These are phyloP conservation scores for Acanthisitta chloris DNA, from an alignment of 2,113 vertebrate genomes.

Conservation along the genomic window DNA sequence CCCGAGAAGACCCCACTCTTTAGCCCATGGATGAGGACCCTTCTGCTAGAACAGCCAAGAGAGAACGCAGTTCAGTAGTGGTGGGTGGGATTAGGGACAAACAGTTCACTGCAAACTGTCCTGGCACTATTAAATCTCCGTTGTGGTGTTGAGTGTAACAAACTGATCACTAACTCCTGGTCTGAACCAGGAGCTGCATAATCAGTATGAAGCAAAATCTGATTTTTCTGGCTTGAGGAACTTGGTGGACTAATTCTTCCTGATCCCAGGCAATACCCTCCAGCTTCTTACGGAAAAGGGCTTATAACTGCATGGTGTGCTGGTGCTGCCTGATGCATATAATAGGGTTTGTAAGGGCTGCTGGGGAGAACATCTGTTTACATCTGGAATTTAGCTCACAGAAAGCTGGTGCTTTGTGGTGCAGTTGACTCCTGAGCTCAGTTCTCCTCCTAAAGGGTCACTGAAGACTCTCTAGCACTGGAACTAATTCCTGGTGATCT, in stretches of 20 bases:
- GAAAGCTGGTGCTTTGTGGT: background rate
- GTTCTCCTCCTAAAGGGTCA: background rate
- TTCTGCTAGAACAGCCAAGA: background rate
- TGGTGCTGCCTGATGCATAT: background rate
- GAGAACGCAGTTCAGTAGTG: background rate
- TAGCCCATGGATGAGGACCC: background rate
- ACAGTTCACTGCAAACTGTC: background rate
- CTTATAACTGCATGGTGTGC: rapidly evolving
- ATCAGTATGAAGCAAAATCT: background rate
- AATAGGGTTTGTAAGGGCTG: background rate
- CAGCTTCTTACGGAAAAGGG: background rate
- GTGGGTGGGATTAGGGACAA: background rate
- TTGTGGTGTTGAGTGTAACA: background rate
- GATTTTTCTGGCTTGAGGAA: background rate
- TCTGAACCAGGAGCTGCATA: background rate
- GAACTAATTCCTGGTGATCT: background rate
- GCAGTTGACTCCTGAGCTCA: background rate
- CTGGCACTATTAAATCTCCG: background rate
- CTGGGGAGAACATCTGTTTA: background rate
- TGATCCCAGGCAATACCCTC: background rate
- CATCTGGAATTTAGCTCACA: background rate
- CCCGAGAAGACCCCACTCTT: background rate
- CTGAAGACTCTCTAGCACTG: background rate
- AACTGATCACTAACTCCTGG: background rate
- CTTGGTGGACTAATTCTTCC: background rate